Evolutionary conservation across 2,113 vertebrate species (phyloP).

Genomic region (Oreotrochilus melanogaster): DNA sequence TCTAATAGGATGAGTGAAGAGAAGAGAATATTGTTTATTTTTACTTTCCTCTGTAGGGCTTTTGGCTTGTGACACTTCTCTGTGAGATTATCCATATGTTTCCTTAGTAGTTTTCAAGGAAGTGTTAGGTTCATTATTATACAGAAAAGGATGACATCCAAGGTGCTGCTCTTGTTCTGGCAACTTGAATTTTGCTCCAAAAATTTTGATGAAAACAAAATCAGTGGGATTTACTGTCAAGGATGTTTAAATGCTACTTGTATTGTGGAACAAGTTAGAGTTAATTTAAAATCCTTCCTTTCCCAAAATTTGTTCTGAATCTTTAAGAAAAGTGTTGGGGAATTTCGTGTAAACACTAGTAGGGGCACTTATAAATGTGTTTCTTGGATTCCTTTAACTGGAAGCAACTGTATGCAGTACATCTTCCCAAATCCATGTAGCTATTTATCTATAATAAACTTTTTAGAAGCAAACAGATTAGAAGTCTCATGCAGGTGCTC

Average conservation of each 20-base stretch:
- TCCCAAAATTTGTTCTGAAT: neutral
- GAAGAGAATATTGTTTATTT: slow-evolving; percentile 13
- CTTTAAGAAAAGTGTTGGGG: neutral
- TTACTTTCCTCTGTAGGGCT: neutral
- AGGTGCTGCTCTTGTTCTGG: neutral
- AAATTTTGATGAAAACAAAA: neutral
- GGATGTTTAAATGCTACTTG: neutral
- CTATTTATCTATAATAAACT: neutral
- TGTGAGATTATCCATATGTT: slow-evolving; percentile 35
- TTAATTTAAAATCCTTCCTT: neutral
- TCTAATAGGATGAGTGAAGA: neutral
- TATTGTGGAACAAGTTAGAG: neutral
- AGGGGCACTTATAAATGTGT: neutral
- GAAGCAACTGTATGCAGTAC: neutral
- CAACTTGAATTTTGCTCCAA: neutral
- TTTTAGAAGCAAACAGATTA: neutral
- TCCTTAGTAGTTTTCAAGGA: neutral
- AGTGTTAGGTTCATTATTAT: neutral
- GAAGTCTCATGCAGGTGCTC: neutral
- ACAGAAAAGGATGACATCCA: neutral
- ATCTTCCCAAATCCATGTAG: neutral
- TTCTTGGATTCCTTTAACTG: neutral
- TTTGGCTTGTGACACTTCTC: slow-evolving; percentile 1
- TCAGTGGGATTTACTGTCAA: neutral
- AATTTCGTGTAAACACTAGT: neutral